Conservation (phyloP, 2,797 vertebrate species). For the Pseudomugil gertrudae region DNA sequence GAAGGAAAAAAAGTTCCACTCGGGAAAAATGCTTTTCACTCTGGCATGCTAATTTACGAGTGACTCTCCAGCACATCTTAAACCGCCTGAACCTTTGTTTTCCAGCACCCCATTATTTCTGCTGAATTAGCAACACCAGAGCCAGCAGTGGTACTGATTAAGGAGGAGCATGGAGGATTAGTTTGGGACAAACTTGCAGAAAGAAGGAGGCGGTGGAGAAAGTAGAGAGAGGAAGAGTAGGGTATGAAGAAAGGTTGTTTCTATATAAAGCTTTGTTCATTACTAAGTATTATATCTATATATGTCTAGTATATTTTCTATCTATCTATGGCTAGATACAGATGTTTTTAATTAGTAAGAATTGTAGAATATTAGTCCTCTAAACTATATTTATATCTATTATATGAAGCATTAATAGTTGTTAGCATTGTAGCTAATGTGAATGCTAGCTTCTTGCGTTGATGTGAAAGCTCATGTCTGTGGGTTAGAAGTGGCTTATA, state of each 20-base stretch:
- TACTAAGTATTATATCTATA: too few species aligned
- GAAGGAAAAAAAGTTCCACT: constrained; percentile 84
- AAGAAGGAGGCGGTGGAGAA: constrained; percentile 18
- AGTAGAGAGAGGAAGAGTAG: constrained; percentile 51
- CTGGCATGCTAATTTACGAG: constrained; percentile 91
- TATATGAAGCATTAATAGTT: too few species aligned
- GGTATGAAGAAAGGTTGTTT: constrained; percentile 12
- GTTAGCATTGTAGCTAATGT: too few species aligned
- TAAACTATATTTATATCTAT: too few species aligned
- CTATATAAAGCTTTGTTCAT: too few species aligned
- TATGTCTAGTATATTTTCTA: too few species aligned
- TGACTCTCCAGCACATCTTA: constrained; percentile 92
- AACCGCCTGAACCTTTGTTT: constrained; percentile 88
- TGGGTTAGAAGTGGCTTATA: background rate
- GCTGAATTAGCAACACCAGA: constrained; percentile 92
- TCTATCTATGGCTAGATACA: too few species aligned
- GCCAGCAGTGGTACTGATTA: constrained; percentile 89
- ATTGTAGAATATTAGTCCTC: too few species aligned
- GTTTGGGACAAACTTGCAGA: constrained; percentile 76
- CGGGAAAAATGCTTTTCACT: constrained; percentile 82
- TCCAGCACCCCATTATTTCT: constrained; percentile 90
- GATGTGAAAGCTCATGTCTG: background rate
- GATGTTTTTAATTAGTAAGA: too few species aligned
- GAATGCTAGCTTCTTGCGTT: background rate
- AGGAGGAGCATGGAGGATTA: constrained; percentile 86